phyloP scores from a whole-genome alignment of 2,113 vertebrate genomes.

The Ictalurus punctatus region DNA sequence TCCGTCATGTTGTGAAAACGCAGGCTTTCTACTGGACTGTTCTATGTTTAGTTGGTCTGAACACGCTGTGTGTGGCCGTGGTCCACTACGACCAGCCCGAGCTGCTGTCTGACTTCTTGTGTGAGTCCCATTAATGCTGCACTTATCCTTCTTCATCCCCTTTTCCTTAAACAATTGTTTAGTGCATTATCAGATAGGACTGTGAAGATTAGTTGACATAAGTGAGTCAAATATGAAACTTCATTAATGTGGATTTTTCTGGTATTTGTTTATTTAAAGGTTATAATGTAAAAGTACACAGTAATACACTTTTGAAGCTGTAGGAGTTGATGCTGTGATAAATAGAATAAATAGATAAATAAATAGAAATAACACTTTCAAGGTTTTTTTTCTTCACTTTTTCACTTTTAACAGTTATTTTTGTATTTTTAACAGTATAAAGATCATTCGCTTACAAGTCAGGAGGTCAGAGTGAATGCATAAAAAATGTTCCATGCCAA shows the following conservation, averaged over 20 bases:
- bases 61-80: constrained; percentile 91
- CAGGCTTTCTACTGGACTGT: constrained; percentile 96
- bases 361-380: background rate
- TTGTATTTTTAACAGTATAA: background rate
- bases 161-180: background rate
- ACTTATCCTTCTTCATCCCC: background rate
- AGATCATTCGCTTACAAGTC: background rate
- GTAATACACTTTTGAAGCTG: background rate
- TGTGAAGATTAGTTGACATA: background rate
- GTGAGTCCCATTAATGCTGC: constrained; percentile 72
- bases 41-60: constrained; percentile 91
- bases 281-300: background rate
- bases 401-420: background rate
- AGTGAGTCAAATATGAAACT: background rate
- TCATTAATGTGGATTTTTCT: background rate
- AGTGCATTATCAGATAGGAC: too few species aligned
- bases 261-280: background rate
- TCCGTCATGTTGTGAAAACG: constrained; percentile 88
- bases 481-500: background rate
- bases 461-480: background rate
- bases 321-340: background rate
- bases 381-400: background rate
- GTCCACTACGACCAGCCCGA: constrained; percentile 92
- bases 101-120: constrained; percentile 89
- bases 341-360: too few species aligned